A percentile compares a stretch with the other conserved stretches of the same genome.
Conservation (phyloP, 2,888 invertebrate species). For the Nomada goodeniana region DNA sequence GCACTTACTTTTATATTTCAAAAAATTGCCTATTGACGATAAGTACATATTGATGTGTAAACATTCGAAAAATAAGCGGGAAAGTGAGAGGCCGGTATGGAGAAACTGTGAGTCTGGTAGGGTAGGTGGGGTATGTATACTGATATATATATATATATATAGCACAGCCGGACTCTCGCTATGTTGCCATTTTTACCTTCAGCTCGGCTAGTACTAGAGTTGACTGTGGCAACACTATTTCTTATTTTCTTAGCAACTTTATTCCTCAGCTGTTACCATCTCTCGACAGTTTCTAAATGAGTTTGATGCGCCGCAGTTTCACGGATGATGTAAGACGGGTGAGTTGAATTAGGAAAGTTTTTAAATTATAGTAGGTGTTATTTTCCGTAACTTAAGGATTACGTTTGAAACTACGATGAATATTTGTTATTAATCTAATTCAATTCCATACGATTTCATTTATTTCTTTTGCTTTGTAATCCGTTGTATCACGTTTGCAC, state of each 20-base stretch:
- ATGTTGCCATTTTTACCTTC: too few species aligned
- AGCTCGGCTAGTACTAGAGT: too few species aligned
- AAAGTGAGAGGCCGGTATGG: too few species aligned
- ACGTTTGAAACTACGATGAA: not conserved
- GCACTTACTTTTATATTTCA: too few species aligned
- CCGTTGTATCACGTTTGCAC: not conserved
- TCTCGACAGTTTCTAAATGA: conserved; percentile 9
- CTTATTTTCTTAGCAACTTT: conserved; percentile 4
- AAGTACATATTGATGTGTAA: too few species aligned
- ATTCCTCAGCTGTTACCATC: not conserved
- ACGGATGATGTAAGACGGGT: conserved; percentile 36
- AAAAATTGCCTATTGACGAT: too few species aligned
- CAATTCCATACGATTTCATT: not conserved
- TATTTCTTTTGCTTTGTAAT: not conserved
- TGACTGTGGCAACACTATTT: not conserved
- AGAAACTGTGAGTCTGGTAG: too few species aligned
- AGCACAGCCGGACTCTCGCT: too few species aligned
- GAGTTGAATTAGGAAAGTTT: conserved; percentile 26
- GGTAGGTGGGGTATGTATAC: too few species aligned
- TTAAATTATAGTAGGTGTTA: not conserved
- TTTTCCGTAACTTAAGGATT: not conserved
- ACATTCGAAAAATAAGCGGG: too few species aligned
- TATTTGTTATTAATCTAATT: not conserved
- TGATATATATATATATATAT: too few species aligned
- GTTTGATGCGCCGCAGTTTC: not conserved